A percentile compares a stretch with the other conserved stretches of the same genome.
These are phyloP conservation scores for Lophura nycthemera DNA, from an alignment of 2,113 vertebrate genomes.

Conservation along the genomic window DNA sequence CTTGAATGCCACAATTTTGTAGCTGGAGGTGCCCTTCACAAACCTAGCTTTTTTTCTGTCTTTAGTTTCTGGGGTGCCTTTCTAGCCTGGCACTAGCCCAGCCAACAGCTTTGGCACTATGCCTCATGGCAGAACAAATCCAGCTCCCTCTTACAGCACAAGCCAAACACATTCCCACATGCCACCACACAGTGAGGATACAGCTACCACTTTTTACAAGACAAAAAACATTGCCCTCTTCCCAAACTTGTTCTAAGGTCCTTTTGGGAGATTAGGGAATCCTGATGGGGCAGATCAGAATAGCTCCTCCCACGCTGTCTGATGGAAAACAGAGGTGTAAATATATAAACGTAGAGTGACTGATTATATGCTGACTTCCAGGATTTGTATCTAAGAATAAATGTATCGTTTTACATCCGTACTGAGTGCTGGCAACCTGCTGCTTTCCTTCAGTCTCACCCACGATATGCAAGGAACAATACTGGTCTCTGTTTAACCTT, in stretches of 20 bases:
- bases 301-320: conserved; percentile 9
- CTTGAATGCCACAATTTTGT: background rate
- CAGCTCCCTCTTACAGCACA: background rate
- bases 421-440: background rate
- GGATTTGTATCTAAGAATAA: conserved; percentile 60
- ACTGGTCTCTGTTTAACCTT: background rate
- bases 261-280: background rate
- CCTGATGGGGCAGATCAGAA: background rate
- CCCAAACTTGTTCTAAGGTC: background rate
- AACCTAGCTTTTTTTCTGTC: background rate
- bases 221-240: background rate
- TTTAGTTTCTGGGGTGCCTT: conserved; percentile 21
- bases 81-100: background rate
- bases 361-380: conserved; percentile 56
- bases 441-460: conserved; percentile 48
- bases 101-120: background rate
- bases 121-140: background rate
- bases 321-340: conserved; percentile 60
- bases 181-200: background rate
- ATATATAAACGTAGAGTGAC: conserved; percentile 43
- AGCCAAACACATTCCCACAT: background rate
- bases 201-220: background rate
- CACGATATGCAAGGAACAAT: background rate
- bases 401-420: conserved; percentile 32
- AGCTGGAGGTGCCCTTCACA: background rate